Base-by-base conservation (phyloP, 1,140 invertebrate species). In the Drosophila aff. region DNA sequence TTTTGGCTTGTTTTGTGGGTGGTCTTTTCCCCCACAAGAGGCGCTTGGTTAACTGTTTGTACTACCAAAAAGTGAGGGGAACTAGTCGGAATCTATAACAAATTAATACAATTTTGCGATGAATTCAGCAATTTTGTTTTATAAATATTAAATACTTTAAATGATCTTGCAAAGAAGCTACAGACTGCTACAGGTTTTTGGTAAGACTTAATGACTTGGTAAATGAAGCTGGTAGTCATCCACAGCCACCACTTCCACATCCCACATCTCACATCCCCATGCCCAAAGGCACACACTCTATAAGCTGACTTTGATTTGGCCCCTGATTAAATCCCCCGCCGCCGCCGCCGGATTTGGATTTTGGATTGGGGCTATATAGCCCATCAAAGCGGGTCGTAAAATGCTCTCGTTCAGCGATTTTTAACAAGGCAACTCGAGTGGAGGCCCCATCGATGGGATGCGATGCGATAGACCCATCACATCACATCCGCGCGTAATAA, bases 401-500 rank as follows among this genome's bases (percentile, higher is more conserved):
- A 73, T 73, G 53, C 46, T 73, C 69, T 59, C 69, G 59, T 73
- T 73, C 69, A 73, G 69, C 69, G 69, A 73, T 73, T 73, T 73
- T 73, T 73, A 73, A 73, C 67, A 73, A 73, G 69, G 44, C 67
- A 57, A 72, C 67, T 71, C 64, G 38, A 68, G 67, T 68, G 49
- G 64, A 31, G 61, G 66, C 63, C 53, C 40, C 69, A 71, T 74
- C 69, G 69, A 55, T 55, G 53, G 52, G 31, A 38, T 40, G 21
- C 33, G 53, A 55, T 55, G 15, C 53, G 53, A 74, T 75, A 74
- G 72, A 75, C 72, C 53, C 72, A 75, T 75, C 82, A 41, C 81
- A 76, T 81, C 79, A 82, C 79, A 85, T 86, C 82, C 82, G 83
- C 79, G 83, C 79, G 76, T 86, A 86, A 86, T 86, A 87, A 86